Percentiles rank a stretch among this genome's conserved stretches.
Conservation (phyloP, 2,797 vertebrate species). For the Rhynchotus rufescens region DNA sequence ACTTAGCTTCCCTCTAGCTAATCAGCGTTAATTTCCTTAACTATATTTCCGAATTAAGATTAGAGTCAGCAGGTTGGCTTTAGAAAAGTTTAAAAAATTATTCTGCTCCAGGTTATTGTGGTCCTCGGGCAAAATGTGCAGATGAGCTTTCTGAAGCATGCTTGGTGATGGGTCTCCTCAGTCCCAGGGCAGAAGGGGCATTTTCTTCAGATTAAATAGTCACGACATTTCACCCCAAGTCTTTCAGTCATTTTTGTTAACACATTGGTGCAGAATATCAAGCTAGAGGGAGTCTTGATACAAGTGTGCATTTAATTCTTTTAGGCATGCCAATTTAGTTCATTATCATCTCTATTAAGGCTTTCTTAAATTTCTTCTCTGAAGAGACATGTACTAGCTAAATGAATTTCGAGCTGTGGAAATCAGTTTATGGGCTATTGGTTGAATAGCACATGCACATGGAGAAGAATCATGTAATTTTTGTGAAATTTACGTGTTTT, state of each 20-base stretch:
- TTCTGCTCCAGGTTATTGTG: constrained; percentile 46
- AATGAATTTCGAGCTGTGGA: constrained; percentile 46
- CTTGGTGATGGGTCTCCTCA: not conserved
- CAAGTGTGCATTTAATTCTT: constrained; percentile 32
- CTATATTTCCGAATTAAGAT: constrained; percentile 56
- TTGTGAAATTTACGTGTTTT: constrained; percentile 33
- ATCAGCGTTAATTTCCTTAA: constrained; percentile 55
- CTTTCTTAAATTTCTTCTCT: constrained; percentile 24
- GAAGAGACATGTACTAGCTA: constrained; percentile 3
- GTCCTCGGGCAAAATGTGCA: constrained; percentile 41
- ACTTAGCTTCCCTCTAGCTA: constrained; percentile 29
- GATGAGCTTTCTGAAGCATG: constrained; percentile 6
- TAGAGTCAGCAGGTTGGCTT: constrained; percentile 54
- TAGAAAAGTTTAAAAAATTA: constrained; percentile 55
- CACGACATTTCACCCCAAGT: not conserved
- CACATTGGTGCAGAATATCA: constrained; percentile 28
- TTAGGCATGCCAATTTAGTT: constrained; percentile 33
- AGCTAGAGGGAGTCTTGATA: constrained; percentile 15
- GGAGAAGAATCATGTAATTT: constrained; percentile 10
- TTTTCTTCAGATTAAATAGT: constrained; percentile 44
- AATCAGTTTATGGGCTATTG: constrained; percentile 46
- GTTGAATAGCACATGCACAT: constrained; percentile 4
- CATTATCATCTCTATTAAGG: constrained; percentile 44
- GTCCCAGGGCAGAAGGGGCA: not conserved
- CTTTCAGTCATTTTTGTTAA: constrained; percentile 20